Evolutionary conservation across 2,888 invertebrate species (phyloP), one percentile per base, ranked within the genome.

Genomic region (Germaria angustata): DNA sequence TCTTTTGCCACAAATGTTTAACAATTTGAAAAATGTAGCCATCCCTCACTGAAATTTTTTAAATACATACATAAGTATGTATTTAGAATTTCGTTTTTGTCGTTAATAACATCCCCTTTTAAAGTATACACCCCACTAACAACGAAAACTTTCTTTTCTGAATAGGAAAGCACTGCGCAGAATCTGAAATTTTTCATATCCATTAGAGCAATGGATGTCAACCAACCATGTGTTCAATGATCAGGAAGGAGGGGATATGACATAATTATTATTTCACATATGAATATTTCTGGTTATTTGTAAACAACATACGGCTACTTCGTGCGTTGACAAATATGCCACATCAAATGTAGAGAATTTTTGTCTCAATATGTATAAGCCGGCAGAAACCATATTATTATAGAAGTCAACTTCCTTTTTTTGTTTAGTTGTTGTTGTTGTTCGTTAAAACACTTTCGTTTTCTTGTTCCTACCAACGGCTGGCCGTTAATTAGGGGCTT

Each of bases 391-490:
- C 69, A 39, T 61, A 41, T 15, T 32, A 3, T 11, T 5, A 2
- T 6, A 5, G 15, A 11, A 24, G 17, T 9, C 53, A 55, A 24
- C n/a, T n/a, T n/a, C n/a, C n/a, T n/a, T n/a, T n/a, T n/a, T n/a
- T n/a, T n/a, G n/a, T n/a, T n/a, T n/a, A n/a, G 66, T 61, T 72
- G 41, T 53, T 55, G 63, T 72, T 39, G 71, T 39, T 78, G 77
- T 85, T 84, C 86, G 86, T 86, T n/a, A n/a, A 86, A 88, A 88
- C 88, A 91, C 91, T 91, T 91, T 91, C 90, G 88, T 90, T 91
- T 91, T 91, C 90, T 90, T 91, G 90, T 90, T 90, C 91, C 89
- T 90, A 90, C 91, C 87, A 88, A 88, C 88, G 88, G 90, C 91
- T 91, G 91, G 90, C 91, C 90, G 87, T 87, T 89, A 87, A 90